Evolutionary conservation across 1,140 invertebrate genomes (phyloP), one percentile per base, ranked within the genome.

Genomic region (Drosophila tani): DNA sequence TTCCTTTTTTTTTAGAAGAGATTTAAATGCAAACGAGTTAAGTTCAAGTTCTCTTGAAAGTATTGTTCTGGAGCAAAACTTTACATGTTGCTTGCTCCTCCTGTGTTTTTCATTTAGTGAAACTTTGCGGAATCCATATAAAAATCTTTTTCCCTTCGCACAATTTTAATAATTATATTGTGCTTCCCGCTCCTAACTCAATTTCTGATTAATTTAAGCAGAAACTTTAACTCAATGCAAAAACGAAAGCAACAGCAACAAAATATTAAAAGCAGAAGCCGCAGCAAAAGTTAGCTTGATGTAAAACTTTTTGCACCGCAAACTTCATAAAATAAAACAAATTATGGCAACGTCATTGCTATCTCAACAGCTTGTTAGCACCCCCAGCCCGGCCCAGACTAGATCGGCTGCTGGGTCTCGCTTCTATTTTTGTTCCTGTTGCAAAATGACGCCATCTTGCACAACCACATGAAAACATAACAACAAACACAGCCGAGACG

Each of bases 261-360:
- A 56, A 15, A 56, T 56, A 56, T 40, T 56, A 56, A 56, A 56
- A 56, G n/a, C 53, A 51, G 38, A 35, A 73, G 66, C 67, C 38
- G 46, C 55, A 64, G 21, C 63, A 75, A 75, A 77, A 81, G 68
- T 85, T 81, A 40, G 49, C 62, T 71, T 79, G 64, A 86, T 75
- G 77, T 70, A 53, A 63, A 84, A 85, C 59, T 79, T 82, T 73
- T 75, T 75, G 46, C 75, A 67, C 75, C 65, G 59, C 56, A 75
- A 79, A 66, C 62, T 82, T 79, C 67, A 87, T 77, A 83, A 88
- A 88, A 74, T 78, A 84, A 90, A 90, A 84, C 77, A 87, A 87
- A 90, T 87, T 87, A 84, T 90, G 84, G 77, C 81, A 79, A 81
- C 81, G 81, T 90, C 84, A 87, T 84, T 84, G 85, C 85, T 87